A percentile compares a stretch with the other conserved stretches of the same genome.
These are phyloP conservation scores for Semotilus atromaculatus DNA, from an alignment of 2,797 vertebrate genomes.

Conservation along the genomic window DNA sequence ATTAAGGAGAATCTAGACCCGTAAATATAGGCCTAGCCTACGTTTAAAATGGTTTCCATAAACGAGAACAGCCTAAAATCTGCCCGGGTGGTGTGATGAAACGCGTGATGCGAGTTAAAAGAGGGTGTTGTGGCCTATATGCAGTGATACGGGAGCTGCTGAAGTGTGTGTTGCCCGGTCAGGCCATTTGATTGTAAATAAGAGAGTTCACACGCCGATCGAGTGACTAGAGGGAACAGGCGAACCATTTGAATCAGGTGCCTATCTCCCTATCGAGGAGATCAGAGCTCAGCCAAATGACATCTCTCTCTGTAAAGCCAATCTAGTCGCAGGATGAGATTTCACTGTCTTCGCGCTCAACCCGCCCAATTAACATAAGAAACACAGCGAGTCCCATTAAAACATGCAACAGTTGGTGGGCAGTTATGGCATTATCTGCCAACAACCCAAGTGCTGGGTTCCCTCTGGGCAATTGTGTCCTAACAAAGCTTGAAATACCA, in stretches of 20 bases:
- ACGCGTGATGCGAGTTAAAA: conserved; percentile 28
- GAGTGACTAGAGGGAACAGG: conserved; percentile 88
- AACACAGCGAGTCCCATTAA: conserved; percentile 59
- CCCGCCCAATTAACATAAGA: conserved; percentile 69
- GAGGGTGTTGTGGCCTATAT: conserved; percentile 24
- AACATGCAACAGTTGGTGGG: conserved; percentile 51
- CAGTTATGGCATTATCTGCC: conserved; percentile 45
- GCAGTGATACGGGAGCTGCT: conserved; percentile 14
- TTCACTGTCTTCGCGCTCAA: conserved; percentile 80
- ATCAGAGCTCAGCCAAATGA: conserved; percentile 88
- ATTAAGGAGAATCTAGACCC: background rate
- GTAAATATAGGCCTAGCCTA: too few relatives aligned
- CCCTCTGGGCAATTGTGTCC: conserved; percentile 3
- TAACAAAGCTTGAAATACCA: conserved; percentile 25
- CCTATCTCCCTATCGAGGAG: conserved; percentile 88
- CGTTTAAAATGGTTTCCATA: background rate
- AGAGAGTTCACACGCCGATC: conserved; percentile 93
- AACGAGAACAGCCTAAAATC: too few relatives aligned
- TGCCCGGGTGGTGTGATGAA: background rate
- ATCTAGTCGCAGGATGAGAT: conserved; percentile 83
- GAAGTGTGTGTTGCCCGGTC: conserved; percentile 66
- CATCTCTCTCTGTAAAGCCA: conserved; percentile 81
- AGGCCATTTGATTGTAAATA: conserved; percentile 85
- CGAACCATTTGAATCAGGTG: conserved; percentile 90
- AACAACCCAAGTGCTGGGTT: conserved; percentile 39